Evolutionary conservation across 2,888 invertebrate genomes (phyloP), one percentile per base, ranked within the genome.

Genomic region (Desoria tigrina): DNA sequence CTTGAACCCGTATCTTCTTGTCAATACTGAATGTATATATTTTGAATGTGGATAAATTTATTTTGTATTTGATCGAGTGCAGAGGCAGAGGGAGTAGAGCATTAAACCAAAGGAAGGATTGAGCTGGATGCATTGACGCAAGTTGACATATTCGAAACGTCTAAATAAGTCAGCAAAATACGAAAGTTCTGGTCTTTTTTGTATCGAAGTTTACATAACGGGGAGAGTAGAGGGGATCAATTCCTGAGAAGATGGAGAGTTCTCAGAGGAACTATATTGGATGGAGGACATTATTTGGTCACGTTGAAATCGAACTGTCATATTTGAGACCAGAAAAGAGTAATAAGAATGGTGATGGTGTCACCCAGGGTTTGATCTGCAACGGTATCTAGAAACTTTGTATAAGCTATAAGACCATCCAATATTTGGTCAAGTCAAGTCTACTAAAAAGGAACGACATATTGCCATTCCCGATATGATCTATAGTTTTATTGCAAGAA

Each of bases 301-400:
- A 39, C 39, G 16, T 39, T 39, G 45, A 45, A 45, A 45, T 45
- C 21, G 45, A 45, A 45, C n/a, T 45, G 45, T 45, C 45, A 45
- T 45, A 6, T 45, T n/a, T 11, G 45, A 16, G n/a, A 18, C 21
- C n/a, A 45, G 4, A 16, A 45, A 18, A 45, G 16, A 6, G 45
- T 16, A 45, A 45, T n/a, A 45, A n/a, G 9, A 39, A 39, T 11
- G 39, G 9, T 39, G 39, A 39, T 11, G n/a, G 16, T 11, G 39
- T 39, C 9, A 39, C 39, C 39, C 9, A 9, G 16, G 16, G 16
- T 39, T 39, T 16, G 39, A 39, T 39, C 39, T 39, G n/a, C n/a
- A n/a, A n/a, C n/a, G n/a, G n/a, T n/a, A n/a, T n/a, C n/a, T n/a
- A n/a, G n/a, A n/a, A n/a, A n/a, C n/a, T n/a, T n/a, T n/a, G n/a